phyloP scores from a whole-genome alignment of 2,888 invertebrate species.

The Torymus texanus region DNA sequence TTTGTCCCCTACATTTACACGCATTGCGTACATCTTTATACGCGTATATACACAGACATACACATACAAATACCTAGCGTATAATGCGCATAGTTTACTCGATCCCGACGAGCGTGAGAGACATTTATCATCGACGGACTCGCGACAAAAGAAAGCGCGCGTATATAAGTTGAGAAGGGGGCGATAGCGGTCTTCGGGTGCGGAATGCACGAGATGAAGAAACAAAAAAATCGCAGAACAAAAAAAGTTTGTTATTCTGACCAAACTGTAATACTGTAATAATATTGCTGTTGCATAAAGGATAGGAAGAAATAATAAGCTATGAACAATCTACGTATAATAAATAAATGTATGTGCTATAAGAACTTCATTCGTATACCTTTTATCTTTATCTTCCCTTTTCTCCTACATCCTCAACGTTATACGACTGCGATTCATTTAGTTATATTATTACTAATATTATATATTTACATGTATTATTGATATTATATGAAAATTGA shows the following conservation, averaged over 20 bases:
- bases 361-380: conserved; percentile 50
- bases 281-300: conserved; percentile 69
- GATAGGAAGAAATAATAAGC: conserved; percentile 71
- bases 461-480: too few species aligned
- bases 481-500: too few species aligned
- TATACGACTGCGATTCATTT: too few species aligned
- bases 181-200: background rate
- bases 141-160: conserved; percentile 54
- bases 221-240: conserved; percentile 5
- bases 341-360: conserved; percentile 74
- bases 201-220: conserved; percentile 13
- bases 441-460: too few species aligned
- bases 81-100: too few species aligned
- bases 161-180: too few species aligned
- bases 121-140: conserved; percentile 69
- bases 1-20: too few species aligned
- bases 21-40: too few species aligned
- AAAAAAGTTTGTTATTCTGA: conserved; percentile 70
- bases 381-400: background rate
- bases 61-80: too few species aligned
- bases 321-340: conserved; percentile 74
- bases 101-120: conserved; percentile 61
- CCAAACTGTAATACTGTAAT: conserved; percentile 71
- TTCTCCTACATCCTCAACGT: background rate
- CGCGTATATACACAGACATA: too few species aligned